Conservation (phyloP, 2,888 invertebrate species). For the Brachyptera risi region DNA sequence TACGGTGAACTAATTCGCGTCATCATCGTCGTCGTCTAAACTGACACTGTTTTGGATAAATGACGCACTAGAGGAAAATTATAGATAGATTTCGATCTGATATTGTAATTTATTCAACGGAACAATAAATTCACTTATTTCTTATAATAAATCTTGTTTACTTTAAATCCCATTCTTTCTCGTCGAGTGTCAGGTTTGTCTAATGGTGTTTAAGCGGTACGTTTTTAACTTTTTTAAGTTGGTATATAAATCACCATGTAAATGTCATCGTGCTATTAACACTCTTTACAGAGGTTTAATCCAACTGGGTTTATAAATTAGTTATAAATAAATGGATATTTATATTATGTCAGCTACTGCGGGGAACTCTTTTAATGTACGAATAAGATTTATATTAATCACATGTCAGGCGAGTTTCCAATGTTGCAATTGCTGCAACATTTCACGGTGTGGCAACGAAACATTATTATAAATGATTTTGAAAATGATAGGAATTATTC, state of each 20-base stretch:
- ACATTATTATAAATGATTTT: not conserved
- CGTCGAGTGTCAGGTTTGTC: not conserved
- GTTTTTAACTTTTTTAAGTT: not conserved
- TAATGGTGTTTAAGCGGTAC: not conserved
- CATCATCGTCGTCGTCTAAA: not conserved
- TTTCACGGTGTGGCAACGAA: not conserved
- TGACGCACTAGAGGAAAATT: slow-evolving; percentile 1
- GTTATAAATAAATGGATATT: slow-evolving; percentile 17
- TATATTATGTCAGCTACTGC: slow-evolving; percentile 3
- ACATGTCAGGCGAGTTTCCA: not conserved
- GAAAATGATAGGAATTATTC: slow-evolving; percentile 15
- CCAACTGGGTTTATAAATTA: slow-evolving; percentile 7
- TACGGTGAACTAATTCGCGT: slow-evolving; percentile 3
- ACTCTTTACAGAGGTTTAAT: slow-evolving; percentile 2
- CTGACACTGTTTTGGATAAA: slow-evolving; percentile 13
- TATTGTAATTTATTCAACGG: slow-evolving; percentile 3
- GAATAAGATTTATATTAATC: slow-evolving; percentile 4
- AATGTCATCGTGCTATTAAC: slow-evolving; percentile 15
- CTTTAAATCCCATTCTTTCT: not conserved
- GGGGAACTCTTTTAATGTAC: not conserved
- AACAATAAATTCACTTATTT: not conserved
- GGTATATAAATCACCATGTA: slow-evolving; percentile 8
- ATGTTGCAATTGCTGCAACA: slow-evolving; percentile 4
- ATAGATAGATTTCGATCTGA: not conserved
- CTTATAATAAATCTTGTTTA: slow-evolving; percentile 8